Evolutionary conservation across 2,113 vertebrate genomes (phyloP).

Genomic region (Ahaetulla prasina): DNA sequence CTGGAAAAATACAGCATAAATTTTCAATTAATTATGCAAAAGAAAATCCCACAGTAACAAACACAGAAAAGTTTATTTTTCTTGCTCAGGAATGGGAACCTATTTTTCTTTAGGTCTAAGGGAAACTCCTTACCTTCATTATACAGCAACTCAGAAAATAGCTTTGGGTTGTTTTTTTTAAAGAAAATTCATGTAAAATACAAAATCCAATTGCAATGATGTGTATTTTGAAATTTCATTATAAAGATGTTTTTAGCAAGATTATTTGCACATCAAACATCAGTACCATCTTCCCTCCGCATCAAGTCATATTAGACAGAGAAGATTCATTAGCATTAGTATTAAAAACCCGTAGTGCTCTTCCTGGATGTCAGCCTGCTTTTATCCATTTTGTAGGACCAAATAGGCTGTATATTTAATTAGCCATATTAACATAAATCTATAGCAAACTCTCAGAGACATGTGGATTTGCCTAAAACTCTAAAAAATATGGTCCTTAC

Average conservation of each 20-base stretch:
- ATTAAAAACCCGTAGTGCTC: conserved; percentile 66
- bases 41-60: neutral
- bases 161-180: neutral
- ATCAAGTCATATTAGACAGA: neutral
- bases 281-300: conserved; percentile 15
- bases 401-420: conserved; percentile 62
- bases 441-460: conserved; percentile 61
- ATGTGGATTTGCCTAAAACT: conserved; percentile 56
- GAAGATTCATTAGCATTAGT: conserved; percentile 66
- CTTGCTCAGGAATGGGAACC: neutral
- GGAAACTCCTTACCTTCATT: accelerated
- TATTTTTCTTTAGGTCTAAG: neutral
- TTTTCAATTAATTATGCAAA: neutral
- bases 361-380: conserved; percentile 65
- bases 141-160: neutral
- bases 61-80: neutral
- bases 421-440: conserved; percentile 54
- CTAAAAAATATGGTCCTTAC: conserved; percentile 59
- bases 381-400: conserved; percentile 61
- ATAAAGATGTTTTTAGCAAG: neutral
- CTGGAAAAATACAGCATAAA: neutral
- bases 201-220: neutral
- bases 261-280: neutral
- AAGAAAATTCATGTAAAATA: neutral
- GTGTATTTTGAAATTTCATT: neutral